These are phyloP conservation scores for Diaperis boleti DNA, from an alignment of 2,888 invertebrate species.

Conservation along the genomic window DNA sequence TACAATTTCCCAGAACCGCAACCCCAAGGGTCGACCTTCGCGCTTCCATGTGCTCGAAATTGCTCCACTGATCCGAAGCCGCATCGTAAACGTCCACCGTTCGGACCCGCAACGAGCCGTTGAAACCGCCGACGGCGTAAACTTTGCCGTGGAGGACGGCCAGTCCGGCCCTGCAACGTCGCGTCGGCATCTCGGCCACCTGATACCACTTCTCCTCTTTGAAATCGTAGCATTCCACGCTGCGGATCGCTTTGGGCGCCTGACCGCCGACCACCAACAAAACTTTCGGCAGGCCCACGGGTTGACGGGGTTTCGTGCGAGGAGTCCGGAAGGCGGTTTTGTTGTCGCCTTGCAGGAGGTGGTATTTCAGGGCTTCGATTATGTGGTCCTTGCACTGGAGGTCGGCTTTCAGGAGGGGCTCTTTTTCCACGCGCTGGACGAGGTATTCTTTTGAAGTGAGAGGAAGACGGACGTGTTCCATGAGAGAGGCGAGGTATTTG, in stretches of 20 bases:
- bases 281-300: conserved; percentile 85
- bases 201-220: conserved; percentile 88
- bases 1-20: conserved; percentile 85
- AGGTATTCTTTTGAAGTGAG: conserved; percentile 91
- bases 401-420: conserved; percentile 85
- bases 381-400: conserved; percentile 89
- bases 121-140: conserved; percentile 81
- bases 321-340: conserved; percentile 81
- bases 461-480: conserved; percentile 94
- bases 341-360: conserved; percentile 88
- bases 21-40: conserved; percentile 94
- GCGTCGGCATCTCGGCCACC: conserved; percentile 89
- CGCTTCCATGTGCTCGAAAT: conserved; percentile 90
- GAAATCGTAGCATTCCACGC: conserved; percentile 90
- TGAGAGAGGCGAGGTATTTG: conserved; percentile 78
- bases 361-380: conserved; percentile 95
- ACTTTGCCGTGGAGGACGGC: conserved; percentile 74
- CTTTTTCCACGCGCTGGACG: conserved; percentile 89
- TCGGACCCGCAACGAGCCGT: conserved; percentile 91
- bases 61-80: conserved; percentile 84
- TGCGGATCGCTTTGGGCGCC: conserved; percentile 95
- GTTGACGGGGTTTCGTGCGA: conserved; percentile 83
- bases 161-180: conserved; percentile 88
- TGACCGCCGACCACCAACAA: conserved; percentile 79
- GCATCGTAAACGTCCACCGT: conserved; percentile 96